A percentile compares a stretch with the other conserved stretches of the same genome.
phyloP scores from a whole-genome alignment of 2,113 vertebrate species.

The Istiophorus platypterus region DNA sequence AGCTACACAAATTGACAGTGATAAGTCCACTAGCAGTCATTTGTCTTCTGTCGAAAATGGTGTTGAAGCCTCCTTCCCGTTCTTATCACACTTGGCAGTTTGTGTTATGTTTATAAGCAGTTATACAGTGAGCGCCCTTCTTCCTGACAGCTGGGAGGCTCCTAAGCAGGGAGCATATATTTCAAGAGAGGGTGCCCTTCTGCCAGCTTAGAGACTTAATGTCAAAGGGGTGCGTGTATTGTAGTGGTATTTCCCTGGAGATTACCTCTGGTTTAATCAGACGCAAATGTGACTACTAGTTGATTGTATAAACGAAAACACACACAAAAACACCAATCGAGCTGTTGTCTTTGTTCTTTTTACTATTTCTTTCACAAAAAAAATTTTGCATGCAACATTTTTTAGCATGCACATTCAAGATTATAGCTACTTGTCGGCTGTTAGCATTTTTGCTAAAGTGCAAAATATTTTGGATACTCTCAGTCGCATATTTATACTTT shows the following conservation, averaged over 20 bases:
- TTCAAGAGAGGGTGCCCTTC: slow-evolving; percentile 55
- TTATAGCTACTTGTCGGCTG: background rate
- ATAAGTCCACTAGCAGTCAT: slow-evolving; percentile 74
- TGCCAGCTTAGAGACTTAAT: slow-evolving; percentile 46
- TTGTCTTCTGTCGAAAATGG: slow-evolving; percentile 77
- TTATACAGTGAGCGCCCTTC: slow-evolving; percentile 67
- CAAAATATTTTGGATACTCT: background rate
- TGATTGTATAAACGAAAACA: slow-evolving; percentile 46
- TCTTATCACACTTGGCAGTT: slow-evolving; percentile 77
- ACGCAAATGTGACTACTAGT: slow-evolving; percentile 46
- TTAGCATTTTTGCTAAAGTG: background rate
- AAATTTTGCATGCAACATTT: background rate
- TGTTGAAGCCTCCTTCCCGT: slow-evolving; percentile 69
- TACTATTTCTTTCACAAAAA: background rate
- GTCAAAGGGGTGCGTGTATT: slow-evolving; percentile 23
- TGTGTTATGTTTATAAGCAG: slow-evolving; percentile 72
- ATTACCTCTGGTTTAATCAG: slow-evolving; percentile 39
- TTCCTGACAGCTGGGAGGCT: slow-evolving; percentile 61
- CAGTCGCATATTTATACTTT: background rate
- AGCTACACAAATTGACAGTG: slow-evolving; percentile 66
- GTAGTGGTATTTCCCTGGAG: slow-evolving; percentile 30
- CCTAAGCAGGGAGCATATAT: slow-evolving; percentile 52
- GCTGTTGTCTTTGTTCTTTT: background rate
- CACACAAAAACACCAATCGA: background rate
- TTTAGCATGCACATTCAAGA: background rate